These are phyloP conservation scores for Callospermophilus lateralis DNA, from an alignment of 2,113 vertebrate species.

Conservation along the genomic window DNA sequence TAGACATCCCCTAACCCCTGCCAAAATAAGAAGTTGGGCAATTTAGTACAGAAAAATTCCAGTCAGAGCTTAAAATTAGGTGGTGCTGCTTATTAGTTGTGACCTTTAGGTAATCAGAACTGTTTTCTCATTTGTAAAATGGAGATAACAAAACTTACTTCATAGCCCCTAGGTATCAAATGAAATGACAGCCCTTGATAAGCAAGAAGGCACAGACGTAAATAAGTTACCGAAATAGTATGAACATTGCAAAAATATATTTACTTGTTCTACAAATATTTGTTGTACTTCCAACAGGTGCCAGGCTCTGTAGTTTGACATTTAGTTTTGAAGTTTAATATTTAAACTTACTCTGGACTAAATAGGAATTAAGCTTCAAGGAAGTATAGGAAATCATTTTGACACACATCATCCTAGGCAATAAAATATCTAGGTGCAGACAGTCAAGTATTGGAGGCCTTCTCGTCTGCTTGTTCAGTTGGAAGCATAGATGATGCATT, in stretches of 20 bases:
- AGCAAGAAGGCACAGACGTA: not conserved
- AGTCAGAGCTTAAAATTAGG: slow-evolving; percentile 5
- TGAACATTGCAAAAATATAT: slow-evolving; percentile 11
- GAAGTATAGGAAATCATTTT: not conserved
- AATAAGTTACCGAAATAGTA: slow-evolving; percentile 1
- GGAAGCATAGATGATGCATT: not conserved
- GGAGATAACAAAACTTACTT: not conserved
- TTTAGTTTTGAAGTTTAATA: slow-evolving; percentile 44
- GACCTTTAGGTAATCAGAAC: not conserved
- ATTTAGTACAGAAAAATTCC: not conserved
- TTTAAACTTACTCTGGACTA: slow-evolving; percentile 44
- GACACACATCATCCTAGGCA: not conserved
- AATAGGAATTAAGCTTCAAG: slow-evolving; percentile 24
- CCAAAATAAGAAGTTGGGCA: not conserved
- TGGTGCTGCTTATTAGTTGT: not conserved
- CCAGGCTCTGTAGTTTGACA: not conserved
- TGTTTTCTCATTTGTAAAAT: slow-evolving; percentile 5
- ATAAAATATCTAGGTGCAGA: not conserved
- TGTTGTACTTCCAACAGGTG: slow-evolving; percentile 42
- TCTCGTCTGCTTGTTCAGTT: not conserved
- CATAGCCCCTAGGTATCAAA: not conserved
- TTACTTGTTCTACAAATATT: slow-evolving; percentile 59
- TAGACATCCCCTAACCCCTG: not conserved
- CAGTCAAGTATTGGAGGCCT: not conserved
- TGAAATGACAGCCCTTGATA: slow-evolving; percentile 8